Percentiles rank a stretch among this genome's conserved stretches.
phyloP scores from a whole-genome alignment of 1,140 invertebrate species.

The Ladona fulva region DNA sequence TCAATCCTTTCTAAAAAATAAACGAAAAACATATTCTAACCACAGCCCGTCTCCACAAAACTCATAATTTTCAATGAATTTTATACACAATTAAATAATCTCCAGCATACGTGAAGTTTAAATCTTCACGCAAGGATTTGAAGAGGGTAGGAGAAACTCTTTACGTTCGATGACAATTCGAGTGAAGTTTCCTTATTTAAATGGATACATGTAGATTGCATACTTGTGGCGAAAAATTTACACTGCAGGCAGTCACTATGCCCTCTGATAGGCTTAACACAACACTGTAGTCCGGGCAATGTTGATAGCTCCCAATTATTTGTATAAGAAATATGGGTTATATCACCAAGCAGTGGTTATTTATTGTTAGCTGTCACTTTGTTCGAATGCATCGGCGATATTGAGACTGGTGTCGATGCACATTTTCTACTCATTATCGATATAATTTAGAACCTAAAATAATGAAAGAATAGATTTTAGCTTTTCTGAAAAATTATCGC shows the following conservation, averaged over 20 bases:
- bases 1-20: background rate
- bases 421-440: background rate
- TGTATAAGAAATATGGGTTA: background rate
- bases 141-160: background rate
- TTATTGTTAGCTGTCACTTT: constrained; percentile 10
- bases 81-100: background rate
- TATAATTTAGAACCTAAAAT: background rate
- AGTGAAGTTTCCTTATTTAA: background rate
- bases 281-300: constrained; percentile 7
- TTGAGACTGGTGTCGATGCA: background rate
- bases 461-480: background rate
- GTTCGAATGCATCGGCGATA: background rate
- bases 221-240: background rate
- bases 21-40: background rate
- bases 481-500: background rate
- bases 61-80: background rate
- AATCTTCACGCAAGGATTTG: background rate
- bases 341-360: constrained; percentile 5
- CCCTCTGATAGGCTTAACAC: background rate
- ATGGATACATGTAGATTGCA: background rate
- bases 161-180: background rate
- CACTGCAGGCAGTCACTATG: background rate
- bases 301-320: background rate
- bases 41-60: background rate
- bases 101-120: background rate